These are phyloP conservation scores for Etheostoma spectabile DNA, from an alignment of 2,113 vertebrate species.

Conservation along the genomic window DNA sequence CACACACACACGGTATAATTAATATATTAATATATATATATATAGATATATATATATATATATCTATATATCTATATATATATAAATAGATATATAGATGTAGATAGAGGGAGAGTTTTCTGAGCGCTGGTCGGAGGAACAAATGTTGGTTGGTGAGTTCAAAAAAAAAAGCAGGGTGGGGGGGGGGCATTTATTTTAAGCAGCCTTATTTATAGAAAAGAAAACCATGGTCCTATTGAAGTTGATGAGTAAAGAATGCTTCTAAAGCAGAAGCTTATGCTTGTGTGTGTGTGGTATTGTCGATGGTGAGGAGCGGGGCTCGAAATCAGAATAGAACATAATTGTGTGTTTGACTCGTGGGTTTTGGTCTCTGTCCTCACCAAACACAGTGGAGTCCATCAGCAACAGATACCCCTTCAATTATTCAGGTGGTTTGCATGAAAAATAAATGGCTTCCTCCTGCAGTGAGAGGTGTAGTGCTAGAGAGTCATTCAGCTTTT, in stretches of 20 bases:
- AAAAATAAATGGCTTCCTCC: constrained; percentile 77
- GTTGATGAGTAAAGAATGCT: constrained; percentile 8
- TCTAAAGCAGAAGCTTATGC: not conserved
- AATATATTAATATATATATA: no score
- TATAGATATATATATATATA: not conserved
- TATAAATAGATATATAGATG: no score
- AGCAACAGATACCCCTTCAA: constrained; percentile 73
- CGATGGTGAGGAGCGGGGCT: constrained; percentile 5
- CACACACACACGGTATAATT: no score
- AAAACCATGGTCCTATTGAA: constrained; percentile 26
- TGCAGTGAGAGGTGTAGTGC: constrained; percentile 49
- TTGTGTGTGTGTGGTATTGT: not conserved
- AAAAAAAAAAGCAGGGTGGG: constrained; percentile 30
- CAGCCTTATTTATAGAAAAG: constrained; percentile 66
- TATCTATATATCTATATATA: no score
- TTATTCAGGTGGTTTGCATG: constrained; percentile 73
- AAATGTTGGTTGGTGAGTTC: constrained; percentile 9
- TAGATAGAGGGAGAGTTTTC: no score
- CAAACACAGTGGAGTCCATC: constrained; percentile 69
- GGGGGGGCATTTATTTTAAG: constrained; percentile 58
- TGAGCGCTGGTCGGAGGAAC: not conserved
- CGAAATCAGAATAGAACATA: constrained; percentile 1
- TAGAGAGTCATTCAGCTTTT: constrained; percentile 20
- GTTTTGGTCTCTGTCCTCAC: constrained; percentile 55
- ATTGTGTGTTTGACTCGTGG: constrained; percentile 35